A percentile compares a stretch with the other conserved stretches of the same genome.
These are phyloP conservation scores for Daphoenositta chrysoptera DNA, from an alignment of 2,113 vertebrate species.

Conservation along the genomic window DNA sequence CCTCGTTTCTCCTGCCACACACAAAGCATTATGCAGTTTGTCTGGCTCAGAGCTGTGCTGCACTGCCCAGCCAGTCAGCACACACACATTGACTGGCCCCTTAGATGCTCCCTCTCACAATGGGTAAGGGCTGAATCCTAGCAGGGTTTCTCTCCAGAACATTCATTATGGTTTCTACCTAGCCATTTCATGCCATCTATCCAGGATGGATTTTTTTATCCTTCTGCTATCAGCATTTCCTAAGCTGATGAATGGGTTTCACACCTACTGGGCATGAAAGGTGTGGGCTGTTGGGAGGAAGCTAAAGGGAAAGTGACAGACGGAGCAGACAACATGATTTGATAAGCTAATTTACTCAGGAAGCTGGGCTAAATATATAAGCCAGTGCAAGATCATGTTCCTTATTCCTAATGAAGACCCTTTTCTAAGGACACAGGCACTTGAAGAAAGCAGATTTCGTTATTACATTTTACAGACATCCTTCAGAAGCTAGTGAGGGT, in stretches of 20 bases:
- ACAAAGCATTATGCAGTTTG: not conserved
- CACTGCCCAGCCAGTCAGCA: not conserved
- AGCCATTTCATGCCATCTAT: not conserved
- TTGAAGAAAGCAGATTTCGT: not conserved
- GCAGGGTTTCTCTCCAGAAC: not conserved
- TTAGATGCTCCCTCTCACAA: not conserved
- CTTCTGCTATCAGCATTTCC: not conserved
- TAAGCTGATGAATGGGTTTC: not conserved
- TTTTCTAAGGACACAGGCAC: not conserved
- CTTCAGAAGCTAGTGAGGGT: not conserved
- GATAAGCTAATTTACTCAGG: conserved; percentile 5
- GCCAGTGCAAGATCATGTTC: not conserved
- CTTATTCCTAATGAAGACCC: not conserved
- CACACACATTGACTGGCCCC: not conserved
- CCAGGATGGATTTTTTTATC: not conserved
- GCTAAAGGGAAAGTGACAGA: not conserved
- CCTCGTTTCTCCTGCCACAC: not conserved
- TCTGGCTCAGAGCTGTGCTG: not conserved
- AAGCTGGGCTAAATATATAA: not conserved
- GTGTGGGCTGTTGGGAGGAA: not conserved
- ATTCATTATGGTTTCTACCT: not conserved
- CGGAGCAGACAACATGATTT: not conserved
- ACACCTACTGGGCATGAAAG: conserved; percentile 29
- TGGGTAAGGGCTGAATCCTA: not conserved
- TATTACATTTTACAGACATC: not conserved